These are phyloP conservation scores for Amiota mariae DNA, from an alignment of 2,888 invertebrate genomes.

Conservation along the genomic window DNA sequence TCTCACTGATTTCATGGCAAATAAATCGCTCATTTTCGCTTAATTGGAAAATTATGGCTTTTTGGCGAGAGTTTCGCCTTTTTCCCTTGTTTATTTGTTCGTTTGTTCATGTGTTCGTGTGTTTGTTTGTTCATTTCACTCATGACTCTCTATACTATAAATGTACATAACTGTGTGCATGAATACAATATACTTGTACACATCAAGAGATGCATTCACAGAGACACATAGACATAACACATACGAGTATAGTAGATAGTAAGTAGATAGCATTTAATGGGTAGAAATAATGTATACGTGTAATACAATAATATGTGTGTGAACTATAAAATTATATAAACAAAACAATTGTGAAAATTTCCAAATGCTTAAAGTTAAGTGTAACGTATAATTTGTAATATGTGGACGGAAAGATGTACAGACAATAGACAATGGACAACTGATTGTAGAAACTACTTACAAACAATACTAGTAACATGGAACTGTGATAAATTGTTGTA, in stretches of 20 bases:
- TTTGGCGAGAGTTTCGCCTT: conserved; percentile 43
- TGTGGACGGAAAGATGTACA: no score
- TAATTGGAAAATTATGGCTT: conserved; percentile 74
- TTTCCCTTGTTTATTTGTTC: conserved; percentile 26
- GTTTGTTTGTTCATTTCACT: conserved; percentile 29
- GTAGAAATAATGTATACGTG: conserved; percentile 40
- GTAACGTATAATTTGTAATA: conserved; percentile 1
- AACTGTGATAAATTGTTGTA: no score
- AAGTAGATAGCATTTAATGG: neutral
- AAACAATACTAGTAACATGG: no score
- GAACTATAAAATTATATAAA: conserved; percentile 46
- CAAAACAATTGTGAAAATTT: conserved; percentile 15
- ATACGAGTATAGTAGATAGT: neutral
- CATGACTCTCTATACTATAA: neutral
- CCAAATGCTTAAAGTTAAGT: neutral
- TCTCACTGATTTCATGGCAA: conserved; percentile 74
- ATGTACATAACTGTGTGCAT: no score
- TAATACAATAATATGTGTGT: conserved; percentile 42
- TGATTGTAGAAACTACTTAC: no score
- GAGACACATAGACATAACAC: conserved; percentile 36
- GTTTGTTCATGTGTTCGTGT: conserved; percentile 27
- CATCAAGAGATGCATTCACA: conserved; percentile 29
- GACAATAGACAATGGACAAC: no score
- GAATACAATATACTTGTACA: neutral
- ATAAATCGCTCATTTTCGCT: conserved; percentile 74